phyloP scores from a whole-genome alignment of 2,888 invertebrate genomes.

The Polylopha cassiicola region DNA sequence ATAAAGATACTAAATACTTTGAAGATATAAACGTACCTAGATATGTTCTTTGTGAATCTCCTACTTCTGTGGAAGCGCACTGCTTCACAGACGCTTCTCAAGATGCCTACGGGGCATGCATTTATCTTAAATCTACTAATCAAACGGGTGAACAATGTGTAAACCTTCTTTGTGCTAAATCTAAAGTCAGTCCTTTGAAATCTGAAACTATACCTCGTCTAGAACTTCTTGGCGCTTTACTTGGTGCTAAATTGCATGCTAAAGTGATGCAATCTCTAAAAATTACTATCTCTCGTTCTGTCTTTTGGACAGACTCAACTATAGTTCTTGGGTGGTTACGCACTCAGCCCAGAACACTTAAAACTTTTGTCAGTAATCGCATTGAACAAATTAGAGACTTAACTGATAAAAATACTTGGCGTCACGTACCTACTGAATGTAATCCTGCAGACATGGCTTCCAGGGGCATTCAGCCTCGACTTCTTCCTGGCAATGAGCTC shows the following conservation, averaged over 20 bases:
- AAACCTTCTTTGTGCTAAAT: no score
- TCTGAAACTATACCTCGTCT: conserved; percentile 5
- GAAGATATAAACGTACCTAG: neutral
- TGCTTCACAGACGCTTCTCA: conserved; percentile 4
- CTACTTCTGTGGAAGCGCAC: conserved; percentile 2
- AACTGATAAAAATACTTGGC: conserved; percentile 7
- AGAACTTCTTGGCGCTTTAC: conserved; percentile 3
- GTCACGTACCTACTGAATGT: conserved; percentile 5
- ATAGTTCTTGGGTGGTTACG: no score
- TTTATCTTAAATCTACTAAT: neutral
- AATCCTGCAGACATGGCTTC: conserved; percentile 8
- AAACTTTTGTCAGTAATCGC: neutral
- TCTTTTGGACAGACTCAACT: no score
- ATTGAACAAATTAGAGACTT: conserved; percentile 6
- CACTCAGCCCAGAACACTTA: no score
- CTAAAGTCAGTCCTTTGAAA: no score
- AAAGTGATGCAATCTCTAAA: no score
- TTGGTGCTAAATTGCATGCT: no score
- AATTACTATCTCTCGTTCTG: no score
- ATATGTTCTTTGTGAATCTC: neutral
- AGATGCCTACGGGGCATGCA: conserved; percentile 6
- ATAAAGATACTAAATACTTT: conserved; percentile 1
- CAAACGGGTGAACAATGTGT: no score
- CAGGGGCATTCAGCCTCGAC: neutral
- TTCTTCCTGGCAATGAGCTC: no score